Percentiles rank a stretch among this genome's conserved stretches.
Evolutionary conservation across 1,140 invertebrate species (phyloP).

Genomic region (Chymomyza costata): DNA sequence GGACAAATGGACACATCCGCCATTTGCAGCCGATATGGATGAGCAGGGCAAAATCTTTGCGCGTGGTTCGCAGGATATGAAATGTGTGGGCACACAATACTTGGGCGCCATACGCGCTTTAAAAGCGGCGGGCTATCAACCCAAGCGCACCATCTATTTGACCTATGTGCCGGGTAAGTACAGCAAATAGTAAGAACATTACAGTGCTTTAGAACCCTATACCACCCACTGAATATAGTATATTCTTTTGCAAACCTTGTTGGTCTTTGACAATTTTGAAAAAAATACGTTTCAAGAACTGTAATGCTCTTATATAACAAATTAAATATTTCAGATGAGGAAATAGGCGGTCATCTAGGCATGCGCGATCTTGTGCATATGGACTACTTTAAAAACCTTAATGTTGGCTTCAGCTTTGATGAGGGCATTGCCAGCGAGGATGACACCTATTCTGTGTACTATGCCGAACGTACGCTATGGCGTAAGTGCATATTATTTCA

Average conservation of each 20-base stretch:
- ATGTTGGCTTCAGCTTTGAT: conserved; percentile 92
- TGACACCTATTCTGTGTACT: conserved; percentile 82
- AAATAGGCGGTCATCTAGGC: conserved; percentile 88
- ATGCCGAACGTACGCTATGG: conserved; percentile 86
- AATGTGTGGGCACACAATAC: conserved; percentile 68
- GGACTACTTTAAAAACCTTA: conserved; percentile 86
- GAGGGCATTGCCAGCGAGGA: conserved; percentile 85
- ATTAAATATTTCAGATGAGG: conserved; percentile 83
- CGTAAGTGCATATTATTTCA: too few relatives aligned
- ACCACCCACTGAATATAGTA: too few relatives aligned
- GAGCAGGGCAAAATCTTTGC: conserved; percentile 87
- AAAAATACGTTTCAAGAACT: too few relatives aligned
- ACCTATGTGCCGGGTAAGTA: conserved; percentile 90
- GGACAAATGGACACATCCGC: conserved; percentile 79
- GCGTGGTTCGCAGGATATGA: conserved; percentile 84
- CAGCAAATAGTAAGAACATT: too few relatives aligned
- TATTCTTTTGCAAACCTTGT: too few relatives aligned
- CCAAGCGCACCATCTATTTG: conserved; percentile 83
- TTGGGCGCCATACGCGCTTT: conserved; percentile 84
- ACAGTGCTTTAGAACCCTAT: too few relatives aligned
- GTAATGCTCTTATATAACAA: neutral
- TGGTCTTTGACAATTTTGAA: too few relatives aligned
- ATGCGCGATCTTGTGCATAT: conserved; percentile 89
- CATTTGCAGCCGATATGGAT: conserved; percentile 85
- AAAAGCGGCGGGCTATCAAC: conserved; percentile 77